Conservation (phyloP, 2,797 vertebrate genomes). For the Dipus sagitta region DNA sequence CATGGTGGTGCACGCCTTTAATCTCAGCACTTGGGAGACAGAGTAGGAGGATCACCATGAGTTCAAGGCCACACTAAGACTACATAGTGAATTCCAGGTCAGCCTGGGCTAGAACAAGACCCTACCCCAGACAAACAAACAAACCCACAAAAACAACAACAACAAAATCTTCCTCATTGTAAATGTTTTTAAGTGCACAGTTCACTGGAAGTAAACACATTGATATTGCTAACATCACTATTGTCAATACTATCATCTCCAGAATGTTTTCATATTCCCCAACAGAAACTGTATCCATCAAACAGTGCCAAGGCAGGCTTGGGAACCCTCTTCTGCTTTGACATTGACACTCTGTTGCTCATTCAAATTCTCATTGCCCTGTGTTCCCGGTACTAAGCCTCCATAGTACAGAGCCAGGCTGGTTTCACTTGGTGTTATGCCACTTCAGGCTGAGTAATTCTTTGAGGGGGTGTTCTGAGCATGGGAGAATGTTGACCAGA, state of each 20-base stretch:
- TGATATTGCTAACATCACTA: not conserved
- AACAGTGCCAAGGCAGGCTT: not conserved
- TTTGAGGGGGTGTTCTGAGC: not conserved
- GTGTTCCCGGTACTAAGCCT: not conserved
- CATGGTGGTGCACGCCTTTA: no score
- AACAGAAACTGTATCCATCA: not conserved
- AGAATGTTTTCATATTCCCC: not conserved
- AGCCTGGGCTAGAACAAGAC: no score
- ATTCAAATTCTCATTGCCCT: not conserved
- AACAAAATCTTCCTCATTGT: not conserved
- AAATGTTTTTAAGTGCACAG: not conserved
- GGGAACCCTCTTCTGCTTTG: not conserved
- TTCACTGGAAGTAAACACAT: no score
- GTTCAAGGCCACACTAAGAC: no score
- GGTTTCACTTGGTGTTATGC: not conserved
- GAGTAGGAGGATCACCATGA: no score
- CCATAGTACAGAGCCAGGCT: not conserved
- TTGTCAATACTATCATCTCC: accelerated
- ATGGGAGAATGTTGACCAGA: not conserved
- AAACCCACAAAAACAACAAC: no score
- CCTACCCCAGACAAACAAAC: no score
- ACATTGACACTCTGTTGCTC: not conserved
- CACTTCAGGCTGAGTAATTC: not conserved
- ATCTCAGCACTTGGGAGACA: no score
- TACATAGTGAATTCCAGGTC: no score